phyloP scores from a whole-genome alignment of 1,140 invertebrate genomes.

The Hylaeus volcanicus region DNA sequence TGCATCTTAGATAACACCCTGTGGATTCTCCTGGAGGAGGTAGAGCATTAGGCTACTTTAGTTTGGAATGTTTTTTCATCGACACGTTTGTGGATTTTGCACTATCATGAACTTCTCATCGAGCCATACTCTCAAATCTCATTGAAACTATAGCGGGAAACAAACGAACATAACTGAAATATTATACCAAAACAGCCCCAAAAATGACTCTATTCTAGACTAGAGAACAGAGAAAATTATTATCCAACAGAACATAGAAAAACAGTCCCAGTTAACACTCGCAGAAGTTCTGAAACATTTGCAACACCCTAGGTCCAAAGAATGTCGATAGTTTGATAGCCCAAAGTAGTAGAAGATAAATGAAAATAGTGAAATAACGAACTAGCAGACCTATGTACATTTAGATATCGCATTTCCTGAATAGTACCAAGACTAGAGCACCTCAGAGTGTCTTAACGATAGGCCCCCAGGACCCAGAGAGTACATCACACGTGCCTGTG shows the following conservation, averaged over 20 bases:
- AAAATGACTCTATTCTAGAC: too few relatives aligned
- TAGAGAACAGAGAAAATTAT: not conserved
- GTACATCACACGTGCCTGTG: slow-evolving; percentile 35
- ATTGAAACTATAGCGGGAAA: not conserved
- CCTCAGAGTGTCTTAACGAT: not conserved
- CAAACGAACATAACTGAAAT: not conserved
- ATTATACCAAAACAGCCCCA: too few relatives aligned
- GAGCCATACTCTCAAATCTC: not conserved
- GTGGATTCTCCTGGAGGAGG: slow-evolving; percentile 1
- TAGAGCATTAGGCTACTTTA: slow-evolving; percentile 47
- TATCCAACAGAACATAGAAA: not conserved
- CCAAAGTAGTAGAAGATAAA: not conserved
- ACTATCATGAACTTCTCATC: not conserved
- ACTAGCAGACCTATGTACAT: not conserved
- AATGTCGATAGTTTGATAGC: not conserved
- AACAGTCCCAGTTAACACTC: not conserved
- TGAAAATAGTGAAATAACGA: too few relatives aligned
- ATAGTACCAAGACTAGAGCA: not conserved
- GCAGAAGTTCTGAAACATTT: not conserved
- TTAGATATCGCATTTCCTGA: not conserved
- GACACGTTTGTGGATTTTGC: slow-evolving; percentile 27
- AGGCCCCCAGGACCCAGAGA: slow-evolving; percentile 3
- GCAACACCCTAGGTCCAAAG: not conserved
- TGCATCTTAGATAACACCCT: slow-evolving; percentile 61
- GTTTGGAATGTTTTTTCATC: slow-evolving; percentile 41